Conservation (phyloP, 2,888 invertebrate species). For the Hemistola chrysoprasaria region DNA sequence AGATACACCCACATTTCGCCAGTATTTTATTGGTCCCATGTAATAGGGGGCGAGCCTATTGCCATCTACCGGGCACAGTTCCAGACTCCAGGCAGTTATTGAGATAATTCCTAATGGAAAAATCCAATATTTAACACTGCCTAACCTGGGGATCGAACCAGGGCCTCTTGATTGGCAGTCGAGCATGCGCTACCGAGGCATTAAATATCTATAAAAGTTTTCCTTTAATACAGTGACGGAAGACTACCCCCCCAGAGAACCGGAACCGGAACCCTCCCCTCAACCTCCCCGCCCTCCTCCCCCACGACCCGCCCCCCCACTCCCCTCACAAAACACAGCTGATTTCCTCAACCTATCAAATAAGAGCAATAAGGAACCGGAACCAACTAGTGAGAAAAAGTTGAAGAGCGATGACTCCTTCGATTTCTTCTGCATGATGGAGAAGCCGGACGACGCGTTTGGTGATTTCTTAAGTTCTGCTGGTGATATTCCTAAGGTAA, state of each 20-base stretch:
- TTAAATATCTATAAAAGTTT: no score
- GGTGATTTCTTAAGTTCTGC: conserved; percentile 69
- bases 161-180: no score
- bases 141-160: no score
- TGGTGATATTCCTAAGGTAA: conserved; percentile 45
- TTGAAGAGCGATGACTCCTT: conserved; percentile 76
- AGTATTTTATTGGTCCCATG: no score
- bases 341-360: conserved; percentile 61
- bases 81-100: no score
- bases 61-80: no score
- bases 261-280: conserved; percentile 47
- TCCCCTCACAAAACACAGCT: conserved; percentile 37
- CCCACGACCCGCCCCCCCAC: conserved; percentile 33
- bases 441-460: conserved; percentile 78
- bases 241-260: conserved; percentile 52
- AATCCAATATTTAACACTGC: no score
- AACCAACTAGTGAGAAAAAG: conserved; percentile 42
- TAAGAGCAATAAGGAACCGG: conserved; percentile 27
- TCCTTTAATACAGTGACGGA: conserved; percentile 72
- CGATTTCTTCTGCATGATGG: conserved; percentile 82
- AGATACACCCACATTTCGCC: no score
- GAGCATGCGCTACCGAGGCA: no score
- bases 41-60: no score
- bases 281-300: conserved; percentile 42
- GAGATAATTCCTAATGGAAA: no score